Conservation (phyloP, 2,113 vertebrate genomes). For the Protomyctophum bolini region DNA sequence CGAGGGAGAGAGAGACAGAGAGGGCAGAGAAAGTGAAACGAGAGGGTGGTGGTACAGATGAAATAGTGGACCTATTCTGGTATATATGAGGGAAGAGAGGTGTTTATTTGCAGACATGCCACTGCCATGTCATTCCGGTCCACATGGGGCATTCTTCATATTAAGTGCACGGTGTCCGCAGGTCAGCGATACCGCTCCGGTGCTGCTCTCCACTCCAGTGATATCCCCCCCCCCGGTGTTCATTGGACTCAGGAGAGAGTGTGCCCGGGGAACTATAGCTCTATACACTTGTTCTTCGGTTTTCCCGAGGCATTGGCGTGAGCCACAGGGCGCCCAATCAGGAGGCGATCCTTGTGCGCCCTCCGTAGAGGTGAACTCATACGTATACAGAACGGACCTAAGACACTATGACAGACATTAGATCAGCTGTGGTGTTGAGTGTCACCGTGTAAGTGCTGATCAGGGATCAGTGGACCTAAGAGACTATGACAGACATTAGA, state of each 20-base stretch:
- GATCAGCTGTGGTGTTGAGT: slow-evolving; percentile 55
- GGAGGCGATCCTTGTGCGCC: slow-evolving; percentile 1
- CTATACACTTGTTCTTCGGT: slow-evolving; percentile 48
- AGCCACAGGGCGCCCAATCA: slow-evolving; percentile 20
- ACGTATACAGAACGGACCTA: slow-evolving; percentile 1
- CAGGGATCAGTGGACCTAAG: slow-evolving; percentile 17
- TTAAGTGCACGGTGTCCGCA: slow-evolving; percentile 52
- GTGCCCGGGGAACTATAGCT: background rate
- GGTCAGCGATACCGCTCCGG: background rate
- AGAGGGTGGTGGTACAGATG: background rate
- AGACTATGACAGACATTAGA: slow-evolving; percentile 54
- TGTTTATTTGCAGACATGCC: slow-evolving; percentile 70
- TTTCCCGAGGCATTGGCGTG: slow-evolving; percentile 28
- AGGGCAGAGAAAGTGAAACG: background rate
- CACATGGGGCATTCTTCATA: slow-evolving; percentile 68
- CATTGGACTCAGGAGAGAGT: too few relatives aligned
- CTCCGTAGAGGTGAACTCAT: slow-evolving; percentile 36
- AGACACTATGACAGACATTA: slow-evolving; percentile 53
- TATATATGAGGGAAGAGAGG: slow-evolving; percentile 22
- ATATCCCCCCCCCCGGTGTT: too few relatives aligned
- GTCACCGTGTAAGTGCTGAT: slow-evolving; percentile 57
- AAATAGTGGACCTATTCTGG: slow-evolving; percentile 11
- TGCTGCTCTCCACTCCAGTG: background rate
- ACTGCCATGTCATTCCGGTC: slow-evolving; percentile 61
- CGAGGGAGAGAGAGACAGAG: background rate